These are phyloP conservation scores for Tinamus guttatus DNA, from an alignment of 2,113 vertebrate genomes.

Conservation along the genomic window DNA sequence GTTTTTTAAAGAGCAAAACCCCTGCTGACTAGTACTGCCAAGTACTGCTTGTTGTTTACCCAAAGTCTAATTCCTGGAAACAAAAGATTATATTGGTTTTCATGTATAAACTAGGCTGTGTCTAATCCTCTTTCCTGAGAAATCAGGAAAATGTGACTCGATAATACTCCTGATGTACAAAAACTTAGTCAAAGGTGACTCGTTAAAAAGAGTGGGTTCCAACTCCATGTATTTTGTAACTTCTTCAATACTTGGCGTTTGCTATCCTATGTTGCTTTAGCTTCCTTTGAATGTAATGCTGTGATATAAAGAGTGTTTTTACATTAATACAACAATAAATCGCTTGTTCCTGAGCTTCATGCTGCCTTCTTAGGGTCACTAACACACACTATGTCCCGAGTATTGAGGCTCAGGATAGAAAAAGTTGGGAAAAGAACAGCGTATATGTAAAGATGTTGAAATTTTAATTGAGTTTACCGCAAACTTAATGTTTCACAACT, in stretches of 20 bases:
- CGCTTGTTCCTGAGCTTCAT: background rate
- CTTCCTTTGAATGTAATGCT: background rate
- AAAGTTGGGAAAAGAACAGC: background rate
- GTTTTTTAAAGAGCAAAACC: background rate
- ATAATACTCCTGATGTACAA: background rate
- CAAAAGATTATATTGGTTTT: background rate
- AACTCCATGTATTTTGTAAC: background rate
- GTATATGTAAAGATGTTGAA: background rate
- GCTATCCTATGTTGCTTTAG: background rate
- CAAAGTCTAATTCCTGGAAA: background rate
- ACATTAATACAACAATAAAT: background rate
- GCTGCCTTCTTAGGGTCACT: background rate
- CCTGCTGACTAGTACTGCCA: background rate
- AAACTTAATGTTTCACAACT: background rate
- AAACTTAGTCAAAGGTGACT: background rate
- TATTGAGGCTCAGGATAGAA: background rate
- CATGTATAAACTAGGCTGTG: background rate
- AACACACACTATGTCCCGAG: background rate
- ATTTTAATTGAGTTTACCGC: background rate
- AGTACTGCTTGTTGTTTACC: background rate
- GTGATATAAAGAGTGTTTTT: background rate
- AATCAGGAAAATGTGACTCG: background rate
- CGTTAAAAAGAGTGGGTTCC: background rate
- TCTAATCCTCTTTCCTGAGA: background rate
- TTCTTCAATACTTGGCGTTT: background rate